These are phyloP conservation scores for Mechanitis messenoides DNA, from an alignment of 2,888 invertebrate species.

Conservation along the genomic window DNA sequence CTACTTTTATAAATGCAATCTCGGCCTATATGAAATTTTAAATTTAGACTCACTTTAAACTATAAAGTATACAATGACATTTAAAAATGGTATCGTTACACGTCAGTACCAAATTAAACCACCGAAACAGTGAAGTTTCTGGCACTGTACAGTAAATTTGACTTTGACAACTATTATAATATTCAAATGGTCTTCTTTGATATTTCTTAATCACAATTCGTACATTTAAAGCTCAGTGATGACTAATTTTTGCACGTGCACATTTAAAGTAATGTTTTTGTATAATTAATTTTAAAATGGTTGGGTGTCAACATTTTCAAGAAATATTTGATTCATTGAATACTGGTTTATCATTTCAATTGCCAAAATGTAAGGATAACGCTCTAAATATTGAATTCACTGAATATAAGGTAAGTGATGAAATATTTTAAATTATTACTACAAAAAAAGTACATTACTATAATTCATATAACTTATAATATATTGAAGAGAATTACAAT, in stretches of 20 bases:
- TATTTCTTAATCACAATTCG: too few species aligned
- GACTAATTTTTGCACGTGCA: too few species aligned
- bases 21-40: too few species aligned
- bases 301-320: conserved; percentile 38
- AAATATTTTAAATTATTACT: conserved; percentile 8
- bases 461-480: background rate
- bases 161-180: too few species aligned
- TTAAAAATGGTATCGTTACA: too few species aligned
- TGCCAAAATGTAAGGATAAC: conserved; percentile 47
- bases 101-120: too few species aligned
- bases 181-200: too few species aligned
- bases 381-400: conserved; percentile 40
- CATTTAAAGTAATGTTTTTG: background rate
- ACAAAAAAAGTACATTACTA: background rate
- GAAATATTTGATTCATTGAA: conserved; percentile 41
- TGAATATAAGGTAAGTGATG: conserved; percentile 42
- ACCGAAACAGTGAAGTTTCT: too few species aligned
- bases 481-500: background rate
- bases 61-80: too few species aligned
- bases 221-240: background rate
- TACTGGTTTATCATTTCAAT: conserved; percentile 33
- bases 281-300: conserved; percentile 38
- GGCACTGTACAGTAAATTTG: too few species aligned
- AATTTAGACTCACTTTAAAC: too few species aligned
- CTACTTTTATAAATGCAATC: too few species aligned